phyloP scores from a whole-genome alignment of 2,797 vertebrate species.

The Pangasius larnaudii region DNA sequence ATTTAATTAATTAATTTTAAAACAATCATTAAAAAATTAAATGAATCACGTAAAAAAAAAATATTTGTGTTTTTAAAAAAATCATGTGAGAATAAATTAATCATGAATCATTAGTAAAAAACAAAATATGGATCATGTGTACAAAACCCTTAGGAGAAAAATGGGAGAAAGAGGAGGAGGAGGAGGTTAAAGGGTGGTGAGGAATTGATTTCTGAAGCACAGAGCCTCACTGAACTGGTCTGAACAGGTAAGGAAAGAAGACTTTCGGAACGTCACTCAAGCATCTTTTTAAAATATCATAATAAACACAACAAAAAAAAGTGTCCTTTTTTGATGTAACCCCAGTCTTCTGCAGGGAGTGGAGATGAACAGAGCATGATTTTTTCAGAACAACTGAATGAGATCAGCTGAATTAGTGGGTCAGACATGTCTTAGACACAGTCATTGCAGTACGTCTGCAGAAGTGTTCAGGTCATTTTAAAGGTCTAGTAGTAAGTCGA shows the following conservation, averaged over 20 bases:
- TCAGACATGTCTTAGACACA: neutral
- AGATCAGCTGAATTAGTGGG: neutral
- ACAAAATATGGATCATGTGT: too few species aligned
- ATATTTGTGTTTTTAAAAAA: too few species aligned
- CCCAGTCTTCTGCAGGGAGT: neutral
- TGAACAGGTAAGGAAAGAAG: neutral
- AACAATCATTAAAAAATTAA: too few species aligned
- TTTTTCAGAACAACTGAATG: neutral
- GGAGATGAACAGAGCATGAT: neutral
- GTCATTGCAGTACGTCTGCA: neutral
- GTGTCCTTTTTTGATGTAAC: conserved; percentile 20
- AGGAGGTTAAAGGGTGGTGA: neutral
- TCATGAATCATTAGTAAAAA: too few species aligned
- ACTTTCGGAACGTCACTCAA: neutral
- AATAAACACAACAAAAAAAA: conserved; percentile 44
- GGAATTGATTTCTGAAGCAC: neutral
- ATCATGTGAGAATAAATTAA: too few species aligned
- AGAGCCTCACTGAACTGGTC: neutral
- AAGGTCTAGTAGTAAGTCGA: neutral
- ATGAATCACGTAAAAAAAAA: neutral
- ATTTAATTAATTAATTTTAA: too few species aligned
- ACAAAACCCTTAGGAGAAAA: too few species aligned
- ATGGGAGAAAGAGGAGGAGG: neutral
- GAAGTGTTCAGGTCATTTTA: neutral
- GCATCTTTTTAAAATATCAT: conserved; percentile 29